Percentiles rank a stretch among this genome's conserved stretches.
These are phyloP conservation scores for Steatornis caripensis DNA, from an alignment of 2,113 vertebrate species.

Conservation along the genomic window DNA sequence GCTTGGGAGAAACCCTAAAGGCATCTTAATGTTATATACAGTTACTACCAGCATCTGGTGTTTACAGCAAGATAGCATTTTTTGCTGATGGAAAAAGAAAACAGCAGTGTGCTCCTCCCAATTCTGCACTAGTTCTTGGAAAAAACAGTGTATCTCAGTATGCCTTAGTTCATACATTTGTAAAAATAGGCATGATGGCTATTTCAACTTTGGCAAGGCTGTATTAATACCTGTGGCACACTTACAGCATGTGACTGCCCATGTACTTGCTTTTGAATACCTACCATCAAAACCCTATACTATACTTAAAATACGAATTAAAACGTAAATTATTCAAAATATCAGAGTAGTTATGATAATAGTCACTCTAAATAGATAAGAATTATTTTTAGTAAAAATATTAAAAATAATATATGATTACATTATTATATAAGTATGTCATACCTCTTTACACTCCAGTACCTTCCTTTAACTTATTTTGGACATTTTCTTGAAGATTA, in stretches of 20 bases:
- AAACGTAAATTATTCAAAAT: neutral
- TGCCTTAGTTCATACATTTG: neutral
- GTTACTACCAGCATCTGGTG: slow-evolving; percentile 59
- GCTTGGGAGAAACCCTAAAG: slow-evolving; percentile 56
- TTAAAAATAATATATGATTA: neutral
- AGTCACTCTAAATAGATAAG: neutral
- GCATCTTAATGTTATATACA: slow-evolving; percentile 59
- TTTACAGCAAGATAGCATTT: slow-evolving; percentile 52
- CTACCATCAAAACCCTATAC: neutral
- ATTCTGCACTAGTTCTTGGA: neutral
- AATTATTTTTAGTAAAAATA: neutral
- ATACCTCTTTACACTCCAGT: neutral
- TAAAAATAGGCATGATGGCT: neutral
- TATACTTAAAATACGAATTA: neutral
- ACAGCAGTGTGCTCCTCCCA: neutral
- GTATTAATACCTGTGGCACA: neutral
- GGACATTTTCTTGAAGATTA: neutral
- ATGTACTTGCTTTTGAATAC: neutral
- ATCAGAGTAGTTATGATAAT: neutral
- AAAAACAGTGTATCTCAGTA: neutral
- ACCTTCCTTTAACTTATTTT: neutral
- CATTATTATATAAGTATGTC: neutral
- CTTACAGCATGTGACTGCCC: neutral
- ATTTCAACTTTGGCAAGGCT: neutral
- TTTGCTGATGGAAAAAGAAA: slow-evolving; percentile 53